Evolutionary conservation across 1,140 invertebrate species (phyloP).

Genomic region (Coboldia fuscipes): DNA sequence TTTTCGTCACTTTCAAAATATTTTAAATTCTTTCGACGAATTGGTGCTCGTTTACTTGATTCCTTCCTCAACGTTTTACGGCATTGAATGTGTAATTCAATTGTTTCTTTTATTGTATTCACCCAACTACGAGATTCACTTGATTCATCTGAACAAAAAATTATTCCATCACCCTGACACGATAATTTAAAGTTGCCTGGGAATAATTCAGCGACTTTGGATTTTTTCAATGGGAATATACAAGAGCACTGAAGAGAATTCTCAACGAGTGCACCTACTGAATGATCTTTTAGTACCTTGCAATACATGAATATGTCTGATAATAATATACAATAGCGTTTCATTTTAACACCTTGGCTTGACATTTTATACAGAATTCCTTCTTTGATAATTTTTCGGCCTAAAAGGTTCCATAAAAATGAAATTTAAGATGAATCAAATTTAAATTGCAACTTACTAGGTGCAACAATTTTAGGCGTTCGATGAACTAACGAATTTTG

Average conservation of each 20-base stretch:
- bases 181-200: slow-evolving; percentile 30
- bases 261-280: slow-evolving; percentile 17
- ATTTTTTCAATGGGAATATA: slow-evolving; percentile 36
- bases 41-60: slow-evolving; percentile 31
- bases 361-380: slow-evolving; percentile 43
- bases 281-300: slow-evolving; percentile 24
- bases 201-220: slow-evolving; percentile 29
- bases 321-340: slow-evolving; percentile 27
- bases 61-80: slow-evolving; percentile 34
- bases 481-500: slow-evolving; percentile 35
- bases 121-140: slow-evolving; percentile 31
- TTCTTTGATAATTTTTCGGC: slow-evolving; percentile 41
- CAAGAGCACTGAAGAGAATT: slow-evolving; percentile 30
- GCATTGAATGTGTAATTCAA: slow-evolving; percentile 29
- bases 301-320: slow-evolving; percentile 38
- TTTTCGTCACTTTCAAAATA: slow-evolving; percentile 21
- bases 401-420: neutral
- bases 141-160: slow-evolving; percentile 29
- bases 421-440: neutral
- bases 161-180: slow-evolving; percentile 30
- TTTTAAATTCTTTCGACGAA: slow-evolving; percentile 27
- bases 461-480: slow-evolving; percentile 39
- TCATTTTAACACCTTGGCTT: slow-evolving; percentile 21
- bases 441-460: slow-evolving; percentile 21
- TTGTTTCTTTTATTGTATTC: slow-evolving; percentile 26